Conservation (phyloP, 1,140 invertebrate genomes). For the Euwallacea similis region DNA sequence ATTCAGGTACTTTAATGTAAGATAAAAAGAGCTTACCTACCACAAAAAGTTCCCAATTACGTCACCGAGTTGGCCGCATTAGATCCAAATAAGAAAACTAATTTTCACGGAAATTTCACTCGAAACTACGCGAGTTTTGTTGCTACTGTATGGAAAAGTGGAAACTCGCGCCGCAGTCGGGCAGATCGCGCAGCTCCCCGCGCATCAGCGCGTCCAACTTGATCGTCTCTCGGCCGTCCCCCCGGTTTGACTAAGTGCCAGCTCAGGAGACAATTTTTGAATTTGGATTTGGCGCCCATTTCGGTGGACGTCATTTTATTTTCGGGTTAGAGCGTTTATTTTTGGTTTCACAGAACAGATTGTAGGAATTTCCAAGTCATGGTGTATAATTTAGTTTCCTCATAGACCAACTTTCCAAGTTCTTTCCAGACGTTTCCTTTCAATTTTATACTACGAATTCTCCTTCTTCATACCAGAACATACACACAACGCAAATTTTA, state of each 20-base stretch:
- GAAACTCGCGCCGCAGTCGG: constrained; percentile 40
- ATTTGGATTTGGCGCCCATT: constrained; percentile 35
- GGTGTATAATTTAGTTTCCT: no score
- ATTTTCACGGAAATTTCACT: constrained; percentile 28
- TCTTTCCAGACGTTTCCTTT: no score
- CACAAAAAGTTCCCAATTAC: constrained; percentile 33
- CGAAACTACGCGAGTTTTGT: constrained; percentile 38
- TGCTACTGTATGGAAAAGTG: constrained; percentile 45
- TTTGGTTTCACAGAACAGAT: no score
- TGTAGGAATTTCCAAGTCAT: no score
- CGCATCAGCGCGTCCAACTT: constrained; percentile 32
- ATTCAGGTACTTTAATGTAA: no score
- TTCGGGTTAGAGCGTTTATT: no score
- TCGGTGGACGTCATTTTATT: no score
- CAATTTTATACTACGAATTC: no score
- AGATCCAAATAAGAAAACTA: constrained; percentile 39
- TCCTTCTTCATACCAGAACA: no score
- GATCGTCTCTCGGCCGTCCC: constrained; percentile 23
- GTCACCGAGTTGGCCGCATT: constrained; percentile 45
- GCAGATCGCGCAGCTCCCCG: constrained; percentile 34
- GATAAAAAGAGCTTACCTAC: constrained; percentile 11
- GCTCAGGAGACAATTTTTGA: constrained; percentile 28
- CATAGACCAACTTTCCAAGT: no score
- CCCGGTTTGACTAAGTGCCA: constrained; percentile 37
- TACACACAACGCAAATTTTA: no score